phyloP scores from a whole-genome alignment of 2,888 invertebrate species.

The Agrenia bidenticulata region DNA sequence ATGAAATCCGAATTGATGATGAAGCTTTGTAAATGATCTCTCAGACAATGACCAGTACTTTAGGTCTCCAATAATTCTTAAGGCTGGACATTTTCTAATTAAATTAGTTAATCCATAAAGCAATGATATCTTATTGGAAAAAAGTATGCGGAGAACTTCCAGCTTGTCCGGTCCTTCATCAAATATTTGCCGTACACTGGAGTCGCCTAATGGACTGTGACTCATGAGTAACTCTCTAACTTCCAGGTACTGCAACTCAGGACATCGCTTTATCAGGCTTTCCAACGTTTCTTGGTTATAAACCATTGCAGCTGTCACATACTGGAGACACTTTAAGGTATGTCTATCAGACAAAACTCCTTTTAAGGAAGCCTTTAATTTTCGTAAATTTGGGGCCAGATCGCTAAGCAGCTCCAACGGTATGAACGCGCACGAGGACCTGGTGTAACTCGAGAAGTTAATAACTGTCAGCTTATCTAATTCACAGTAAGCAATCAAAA shows the following conservation, averaged over 20 bases:
- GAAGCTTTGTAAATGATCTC: constrained; percentile 25
- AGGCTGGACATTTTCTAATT: constrained; percentile 27
- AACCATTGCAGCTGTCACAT: constrained; percentile 27
- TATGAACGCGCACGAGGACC: constrained; percentile 28
- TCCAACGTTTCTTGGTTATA: constrained; percentile 22
- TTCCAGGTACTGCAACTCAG: constrained; percentile 43
- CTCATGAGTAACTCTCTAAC: constrained; percentile 29
- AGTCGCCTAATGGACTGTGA: constrained; percentile 17
- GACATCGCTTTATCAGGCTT: constrained; percentile 33
- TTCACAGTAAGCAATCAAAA: constrained; percentile 34
- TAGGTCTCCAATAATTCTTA: constrained; percentile 44
- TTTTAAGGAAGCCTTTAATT: constrained; percentile 39
- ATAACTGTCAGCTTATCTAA: constrained; percentile 27
- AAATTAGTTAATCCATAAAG: constrained; percentile 31
- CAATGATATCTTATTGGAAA: constrained; percentile 32
- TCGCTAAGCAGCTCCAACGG: constrained; percentile 27
- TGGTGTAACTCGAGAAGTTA: constrained; percentile 29
- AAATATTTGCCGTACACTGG: constrained; percentile 28
- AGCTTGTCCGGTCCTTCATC: constrained; percentile 25
- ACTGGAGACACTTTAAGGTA: constrained; percentile 24
- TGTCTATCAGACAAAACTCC: constrained; percentile 18
- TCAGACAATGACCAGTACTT: constrained; percentile 27
- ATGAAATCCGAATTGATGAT: constrained; percentile 33
- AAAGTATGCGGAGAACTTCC: constrained; percentile 38
- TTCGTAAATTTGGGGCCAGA: constrained; percentile 34